Evolutionary conservation across 2,797 vertebrate species (phyloP).

Genomic region (Acridotheres tristis): DNA sequence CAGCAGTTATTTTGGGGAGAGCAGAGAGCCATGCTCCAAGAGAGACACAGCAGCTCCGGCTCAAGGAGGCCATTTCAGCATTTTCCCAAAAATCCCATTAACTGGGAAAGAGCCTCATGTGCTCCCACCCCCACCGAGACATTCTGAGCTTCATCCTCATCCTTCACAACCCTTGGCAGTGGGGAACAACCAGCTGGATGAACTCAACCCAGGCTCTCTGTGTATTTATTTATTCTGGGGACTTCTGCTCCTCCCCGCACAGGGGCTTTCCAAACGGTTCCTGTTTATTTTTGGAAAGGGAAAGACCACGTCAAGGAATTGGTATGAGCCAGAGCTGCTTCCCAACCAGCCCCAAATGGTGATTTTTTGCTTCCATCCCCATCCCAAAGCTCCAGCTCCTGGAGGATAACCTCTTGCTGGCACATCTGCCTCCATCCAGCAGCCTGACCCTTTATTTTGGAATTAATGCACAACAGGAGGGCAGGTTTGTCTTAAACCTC

Average conservation of each 20-base stretch:
- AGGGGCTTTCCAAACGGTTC: conserved; percentile 36
- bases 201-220: background rate
- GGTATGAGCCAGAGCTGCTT: background rate
- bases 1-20: background rate
- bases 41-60: fast-evolving
- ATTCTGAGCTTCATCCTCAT: background rate
- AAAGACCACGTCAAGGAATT: conserved; percentile 24
- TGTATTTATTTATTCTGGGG: conserved; percentile 21
- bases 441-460: background rate
- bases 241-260: background rate
- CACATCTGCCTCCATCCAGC: background rate
- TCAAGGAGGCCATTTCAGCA: background rate
- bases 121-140: background rate
- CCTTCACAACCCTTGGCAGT: background rate
- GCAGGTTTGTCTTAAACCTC: background rate
- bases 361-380: background rate
- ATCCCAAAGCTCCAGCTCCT: background rate
- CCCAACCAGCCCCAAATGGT: background rate
- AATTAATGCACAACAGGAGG: background rate
- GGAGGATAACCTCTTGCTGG: background rate
- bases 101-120: background rate
- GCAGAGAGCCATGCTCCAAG: fast-evolving
- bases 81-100: background rate
- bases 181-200: background rate
- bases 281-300: conserved; percentile 53